Evolutionary conservation across 64 coral and sea anemone genomes (phyloP), one percentile per base, ranked within the genome.

Genomic region (Montipora sp.): DNA sequence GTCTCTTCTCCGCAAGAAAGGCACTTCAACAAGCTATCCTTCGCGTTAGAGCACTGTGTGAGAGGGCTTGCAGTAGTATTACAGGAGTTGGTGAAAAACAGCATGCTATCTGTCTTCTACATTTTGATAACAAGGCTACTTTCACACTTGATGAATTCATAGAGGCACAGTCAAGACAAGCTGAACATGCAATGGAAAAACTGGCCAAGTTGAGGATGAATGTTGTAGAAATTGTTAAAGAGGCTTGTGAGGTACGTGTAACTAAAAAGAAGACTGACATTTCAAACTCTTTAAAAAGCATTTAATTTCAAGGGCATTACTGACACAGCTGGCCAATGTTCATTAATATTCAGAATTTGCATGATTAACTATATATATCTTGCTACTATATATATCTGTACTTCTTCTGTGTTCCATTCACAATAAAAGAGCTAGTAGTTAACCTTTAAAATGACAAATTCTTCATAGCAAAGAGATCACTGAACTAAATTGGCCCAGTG

Each of bases 1-100:
- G 48, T 11, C 76, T 97, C 53, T 97, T 97, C 53, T 87, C 92
- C 53, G 88, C 89, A 43, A 89, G 44, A 20, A 44, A 89, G 57
- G 47, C 88, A 51, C 58, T 80, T 18, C 95, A 92, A 61, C 57
- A 71, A 45, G 95, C 88, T 22, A 77, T 97, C 46, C 59, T 97
- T 48, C 79, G 77, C 27, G 63, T 94, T 7, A 88, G 89, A 47
- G 12, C 75, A 5, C 51, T 99, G 8, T 99, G 98, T 48, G 98
- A 99, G 80, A 91, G 78, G 51, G 91, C 94, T 19, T 94, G 83
- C 15, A 96, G 92, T 66, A 99, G 98, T 63, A 77, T 99, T 43
- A 91, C 88, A 48, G 92, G 94, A 69, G 58, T 96, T 5, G 84
- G 94, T 14, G 89, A 91, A 78, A 58, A 77, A 67, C 75, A 89